Evolutionary conservation across 2,113 vertebrate species (phyloP).

Genomic region (Archilochus colubris): DNA sequence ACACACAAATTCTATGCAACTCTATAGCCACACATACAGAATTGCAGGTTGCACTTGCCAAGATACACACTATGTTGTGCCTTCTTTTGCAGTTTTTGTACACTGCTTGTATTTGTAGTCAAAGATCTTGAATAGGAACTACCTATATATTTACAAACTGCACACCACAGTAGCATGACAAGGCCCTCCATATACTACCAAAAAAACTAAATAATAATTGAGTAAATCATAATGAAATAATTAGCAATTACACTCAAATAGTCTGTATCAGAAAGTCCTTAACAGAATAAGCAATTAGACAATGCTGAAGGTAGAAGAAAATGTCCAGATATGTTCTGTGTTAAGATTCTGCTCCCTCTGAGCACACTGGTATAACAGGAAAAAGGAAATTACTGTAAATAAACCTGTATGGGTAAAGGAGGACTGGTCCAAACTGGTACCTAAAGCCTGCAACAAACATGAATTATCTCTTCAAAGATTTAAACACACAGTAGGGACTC

Average conservation of each 20-base stretch:
- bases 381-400: conserved; percentile 40
- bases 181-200: not conserved
- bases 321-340: not conserved
- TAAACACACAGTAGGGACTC: conserved; percentile 8
- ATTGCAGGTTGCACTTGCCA: not conserved
- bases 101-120: not conserved
- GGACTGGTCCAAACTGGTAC: conserved; percentile 29
- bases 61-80: not conserved
- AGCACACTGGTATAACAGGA: conserved; percentile 25
- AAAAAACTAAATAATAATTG: not conserved
- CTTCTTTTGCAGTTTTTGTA: not conserved
- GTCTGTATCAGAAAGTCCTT: too few relatives aligned
- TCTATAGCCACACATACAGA: not conserved
- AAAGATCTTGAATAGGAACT: not conserved
- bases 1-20: not conserved
- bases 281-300: not conserved
- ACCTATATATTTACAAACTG: not conserved
- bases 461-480: conserved; percentile 11
- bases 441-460: conserved; percentile 40
- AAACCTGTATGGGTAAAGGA: conserved; percentile 13
- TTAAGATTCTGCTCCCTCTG: not conserved
- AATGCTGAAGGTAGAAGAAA: not conserved
- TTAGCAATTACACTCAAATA: not conserved
- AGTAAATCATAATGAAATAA: not conserved
- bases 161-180: not conserved